These are phyloP conservation scores for Semnopithecus entellus DNA, from an alignment of 2,113 vertebrate genomes.

Conservation along the genomic window DNA sequence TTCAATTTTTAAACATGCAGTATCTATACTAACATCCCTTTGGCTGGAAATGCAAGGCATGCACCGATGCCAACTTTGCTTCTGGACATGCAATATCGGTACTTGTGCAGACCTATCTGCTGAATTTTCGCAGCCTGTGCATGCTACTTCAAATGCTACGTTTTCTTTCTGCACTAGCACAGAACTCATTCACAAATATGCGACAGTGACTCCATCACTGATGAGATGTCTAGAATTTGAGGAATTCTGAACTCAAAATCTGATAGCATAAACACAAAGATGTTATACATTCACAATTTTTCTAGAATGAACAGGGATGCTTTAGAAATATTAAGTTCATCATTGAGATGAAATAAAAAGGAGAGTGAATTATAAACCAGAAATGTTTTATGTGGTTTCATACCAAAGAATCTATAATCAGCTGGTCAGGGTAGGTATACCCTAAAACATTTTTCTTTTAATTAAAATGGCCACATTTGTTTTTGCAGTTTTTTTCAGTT, in stretches of 20 bases:
- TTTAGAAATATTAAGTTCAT: background rate
- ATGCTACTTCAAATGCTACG: constrained; percentile 62
- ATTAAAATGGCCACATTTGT: constrained; percentile 37
- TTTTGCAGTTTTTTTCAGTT: background rate
- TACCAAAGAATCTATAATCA: background rate
- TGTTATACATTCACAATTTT: background rate
- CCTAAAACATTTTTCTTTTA: background rate
- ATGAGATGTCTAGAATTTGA: background rate
- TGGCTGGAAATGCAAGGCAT: constrained; percentile 83
- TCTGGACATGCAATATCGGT: constrained; percentile 82
- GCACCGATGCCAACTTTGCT: constrained; percentile 79
- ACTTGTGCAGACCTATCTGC: constrained; percentile 66
- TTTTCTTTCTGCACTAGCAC: constrained; percentile 57
- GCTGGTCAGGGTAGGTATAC: background rate
- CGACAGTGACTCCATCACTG: background rate
- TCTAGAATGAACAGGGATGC: background rate
- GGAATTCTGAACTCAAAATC: background rate
- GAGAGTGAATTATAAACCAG: background rate
- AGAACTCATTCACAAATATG: constrained; percentile 25
- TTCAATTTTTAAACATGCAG: constrained; percentile 85
- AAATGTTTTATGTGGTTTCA: background rate
- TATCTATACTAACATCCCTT: constrained; percentile 77
- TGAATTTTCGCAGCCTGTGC: constrained; percentile 35
- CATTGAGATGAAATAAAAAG: background rate
- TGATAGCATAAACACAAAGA: background rate